Evolutionary conservation across 2,113 vertebrate species (phyloP).

Genomic region (Sylvilagus bachmani): DNA sequence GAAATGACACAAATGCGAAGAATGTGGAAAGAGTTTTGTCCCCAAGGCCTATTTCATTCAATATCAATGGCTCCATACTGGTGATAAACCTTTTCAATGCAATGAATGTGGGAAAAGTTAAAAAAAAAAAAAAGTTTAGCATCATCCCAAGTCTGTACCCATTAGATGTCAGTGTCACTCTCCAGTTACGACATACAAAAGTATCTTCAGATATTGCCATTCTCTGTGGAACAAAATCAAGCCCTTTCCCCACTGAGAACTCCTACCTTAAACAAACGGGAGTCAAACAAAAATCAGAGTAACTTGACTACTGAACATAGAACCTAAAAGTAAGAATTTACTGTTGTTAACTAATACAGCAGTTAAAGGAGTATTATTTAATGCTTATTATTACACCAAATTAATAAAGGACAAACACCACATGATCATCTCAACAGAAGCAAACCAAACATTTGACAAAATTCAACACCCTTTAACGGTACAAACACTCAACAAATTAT

Average conservation of each 20-base stretch:
- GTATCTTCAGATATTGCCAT: background rate
- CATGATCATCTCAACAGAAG: background rate
- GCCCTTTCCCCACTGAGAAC: background rate
- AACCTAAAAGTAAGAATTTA: background rate
- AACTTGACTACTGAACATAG: background rate
- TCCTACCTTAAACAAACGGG: constrained; percentile 7
- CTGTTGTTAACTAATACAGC: background rate
- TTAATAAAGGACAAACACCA: background rate
- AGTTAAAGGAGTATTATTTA: constrained; percentile 21
- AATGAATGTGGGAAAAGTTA: constrained; percentile 82
- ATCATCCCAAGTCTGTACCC: background rate
- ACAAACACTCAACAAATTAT: background rate
- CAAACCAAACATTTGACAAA: background rate
- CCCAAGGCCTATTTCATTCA: constrained; percentile 83
- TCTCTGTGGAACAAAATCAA: background rate
- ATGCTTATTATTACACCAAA: background rate
- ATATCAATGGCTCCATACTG: constrained; percentile 83
- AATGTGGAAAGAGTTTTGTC: constrained; percentile 82
- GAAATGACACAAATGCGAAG: constrained; percentile 84
- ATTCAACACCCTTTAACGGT: background rate
- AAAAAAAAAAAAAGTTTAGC: background rate
- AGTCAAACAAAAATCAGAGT: constrained; percentile 37
- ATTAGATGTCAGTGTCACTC: constrained; percentile 19
- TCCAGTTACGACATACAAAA: background rate
- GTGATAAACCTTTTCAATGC: constrained; percentile 84